Conservation (phyloP, 2,797 vertebrate species). For the Enteromius viviparus region DNA sequence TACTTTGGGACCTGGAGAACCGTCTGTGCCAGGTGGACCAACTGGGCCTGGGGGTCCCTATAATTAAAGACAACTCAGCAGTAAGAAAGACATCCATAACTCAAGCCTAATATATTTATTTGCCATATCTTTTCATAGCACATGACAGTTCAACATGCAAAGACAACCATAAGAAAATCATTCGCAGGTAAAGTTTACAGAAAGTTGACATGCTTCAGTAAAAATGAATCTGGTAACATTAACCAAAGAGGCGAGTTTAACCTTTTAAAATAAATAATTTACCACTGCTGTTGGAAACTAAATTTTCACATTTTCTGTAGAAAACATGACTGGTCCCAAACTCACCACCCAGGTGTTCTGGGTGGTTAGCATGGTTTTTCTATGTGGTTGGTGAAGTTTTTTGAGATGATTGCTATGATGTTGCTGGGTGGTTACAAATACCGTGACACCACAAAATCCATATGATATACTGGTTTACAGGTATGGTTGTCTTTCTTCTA, state of each 20-base stretch:
- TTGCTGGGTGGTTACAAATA: not conserved
- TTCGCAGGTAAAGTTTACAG: not conserved
- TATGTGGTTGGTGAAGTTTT: not conserved
- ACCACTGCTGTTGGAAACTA: not conserved
- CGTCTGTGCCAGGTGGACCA: slow-evolving; percentile 57
- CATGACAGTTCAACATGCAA: not conserved
- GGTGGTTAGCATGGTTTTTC: not conserved
- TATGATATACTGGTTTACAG: not conserved
- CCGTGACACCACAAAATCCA: not conserved
- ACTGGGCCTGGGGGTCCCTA: slow-evolving; percentile 62
- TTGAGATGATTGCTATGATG: not conserved
- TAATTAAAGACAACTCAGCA: slow-evolving; percentile 22
- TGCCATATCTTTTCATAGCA: not conserved
- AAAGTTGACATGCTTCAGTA: not conserved
- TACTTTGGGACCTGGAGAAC: slow-evolving; percentile 62
- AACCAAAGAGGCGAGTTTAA: not conserved
- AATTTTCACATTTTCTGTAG: not conserved
- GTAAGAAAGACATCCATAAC: not conserved
- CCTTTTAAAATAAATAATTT: not conserved
- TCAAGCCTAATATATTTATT: not conserved
- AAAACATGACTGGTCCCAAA: not conserved
- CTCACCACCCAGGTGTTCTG: not conserved
- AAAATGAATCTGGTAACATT: not conserved
- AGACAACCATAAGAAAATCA: not conserved
- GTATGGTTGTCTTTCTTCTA: not conserved